phyloP scores from a whole-genome alignment of 2,888 invertebrate genomes.

The Yponomeuta malinellus region DNA sequence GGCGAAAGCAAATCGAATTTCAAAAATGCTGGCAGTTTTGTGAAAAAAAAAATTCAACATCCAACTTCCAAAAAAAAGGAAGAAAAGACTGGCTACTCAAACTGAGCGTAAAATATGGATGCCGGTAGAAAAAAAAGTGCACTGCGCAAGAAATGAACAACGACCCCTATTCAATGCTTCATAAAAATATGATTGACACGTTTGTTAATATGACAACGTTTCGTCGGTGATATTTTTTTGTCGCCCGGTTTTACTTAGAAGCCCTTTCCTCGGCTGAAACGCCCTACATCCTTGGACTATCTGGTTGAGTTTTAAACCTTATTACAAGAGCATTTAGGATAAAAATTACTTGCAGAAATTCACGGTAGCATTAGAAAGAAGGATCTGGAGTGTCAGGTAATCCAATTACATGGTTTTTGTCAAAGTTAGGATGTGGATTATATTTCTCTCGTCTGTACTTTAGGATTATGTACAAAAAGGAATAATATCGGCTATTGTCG shows the following conservation, averaged over 20 bases:
- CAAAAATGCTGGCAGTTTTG: constrained; percentile 29
- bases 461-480: constrained; percentile 51
- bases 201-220: constrained; percentile 75
- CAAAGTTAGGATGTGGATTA: constrained; percentile 71
- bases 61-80: constrained; percentile 37
- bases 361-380: constrained; percentile 50
- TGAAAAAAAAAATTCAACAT: constrained; percentile 25
- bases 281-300: constrained; percentile 19
- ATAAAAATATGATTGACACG: constrained; percentile 76
- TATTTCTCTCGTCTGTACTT: constrained; percentile 54
- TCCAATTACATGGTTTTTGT: constrained; percentile 73
- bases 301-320: constrained; percentile 19
- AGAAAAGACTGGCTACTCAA: constrained; percentile 49
- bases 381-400: constrained; percentile 69
- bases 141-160: constrained; percentile 66
- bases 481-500: constrained; percentile 42
- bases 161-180: constrained; percentile 58
- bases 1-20: constrained; percentile 38
- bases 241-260: constrained; percentile 50
- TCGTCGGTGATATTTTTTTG: constrained; percentile 74
- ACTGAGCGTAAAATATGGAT: constrained; percentile 66
- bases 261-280: constrained; percentile 22
- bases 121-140: constrained; percentile 37
- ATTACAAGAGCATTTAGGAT: not conserved
- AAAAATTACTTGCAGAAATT: constrained; percentile 28